Conservation (phyloP, 1,140 invertebrate genomes). For the Temnothorax curvispinosus region DNA sequence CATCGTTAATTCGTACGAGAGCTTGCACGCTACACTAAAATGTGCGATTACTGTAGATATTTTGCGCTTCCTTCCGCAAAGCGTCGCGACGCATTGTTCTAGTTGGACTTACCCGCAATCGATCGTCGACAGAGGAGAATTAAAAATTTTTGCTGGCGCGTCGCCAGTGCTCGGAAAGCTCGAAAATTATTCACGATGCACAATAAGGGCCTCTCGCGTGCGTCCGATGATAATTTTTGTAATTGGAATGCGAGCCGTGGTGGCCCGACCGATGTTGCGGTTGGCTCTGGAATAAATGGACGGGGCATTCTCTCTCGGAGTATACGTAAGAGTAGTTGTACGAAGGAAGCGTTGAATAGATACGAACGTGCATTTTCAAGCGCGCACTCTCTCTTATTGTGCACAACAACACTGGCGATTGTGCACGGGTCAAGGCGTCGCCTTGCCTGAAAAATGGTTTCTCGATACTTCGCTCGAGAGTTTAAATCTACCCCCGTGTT, state of each 20-base stretch:
- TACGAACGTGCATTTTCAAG: slow-evolving; percentile 40
- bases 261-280: background rate
- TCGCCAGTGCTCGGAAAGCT: slow-evolving; percentile 20
- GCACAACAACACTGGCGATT: background rate
- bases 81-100: slow-evolving; percentile 17
- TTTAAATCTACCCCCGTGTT: background rate
- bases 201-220: background rate
- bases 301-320: background rate
- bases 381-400: slow-evolving; percentile 23
- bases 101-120: slow-evolving; percentile 12
- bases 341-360: slow-evolving; percentile 26
- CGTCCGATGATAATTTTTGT: slow-evolving; percentile 28
- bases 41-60: background rate
- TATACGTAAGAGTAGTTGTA: background rate
- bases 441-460: slow-evolving; percentile 6
- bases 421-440: background rate
- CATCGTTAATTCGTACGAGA: background rate
- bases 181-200: slow-evolving; percentile 32
- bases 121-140: slow-evolving; percentile 21
- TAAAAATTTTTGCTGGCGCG: slow-evolving; percentile 55
- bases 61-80: background rate
- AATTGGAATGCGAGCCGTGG: slow-evolving; percentile 31
- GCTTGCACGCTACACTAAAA: background rate
- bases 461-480: slow-evolving; percentile 4
- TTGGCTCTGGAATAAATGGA: background rate